phyloP scores from a whole-genome alignment of 1,140 invertebrate species.

The Philotrypesis tridentata region DNA sequence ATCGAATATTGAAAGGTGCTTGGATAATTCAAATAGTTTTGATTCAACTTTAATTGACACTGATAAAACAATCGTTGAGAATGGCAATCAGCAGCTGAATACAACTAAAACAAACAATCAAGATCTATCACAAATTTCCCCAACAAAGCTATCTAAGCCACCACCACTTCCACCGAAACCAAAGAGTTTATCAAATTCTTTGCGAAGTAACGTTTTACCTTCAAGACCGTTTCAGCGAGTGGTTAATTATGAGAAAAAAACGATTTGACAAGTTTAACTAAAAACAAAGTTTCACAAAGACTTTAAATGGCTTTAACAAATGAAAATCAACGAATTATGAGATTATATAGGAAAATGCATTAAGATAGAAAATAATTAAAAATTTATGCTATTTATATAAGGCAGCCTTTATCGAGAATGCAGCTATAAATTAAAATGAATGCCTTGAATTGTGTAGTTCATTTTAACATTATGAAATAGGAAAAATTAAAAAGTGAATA shows the following conservation, averaged over 20 bases:
- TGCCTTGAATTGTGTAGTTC: conserved; percentile 28
- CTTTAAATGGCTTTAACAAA: conserved; percentile 30
- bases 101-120: conserved; percentile 19
- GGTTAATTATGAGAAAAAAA: conserved; percentile 47
- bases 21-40: conserved; percentile 52
- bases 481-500: conserved; percentile 12
- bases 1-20: conserved; percentile 51
- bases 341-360: conserved; percentile 41
- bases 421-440: conserved; percentile 30
- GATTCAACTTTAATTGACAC: conserved; percentile 64
- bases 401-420: conserved; percentile 20
- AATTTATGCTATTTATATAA: conserved; percentile 23
- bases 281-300: conserved; percentile 15
- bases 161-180: conserved; percentile 72
- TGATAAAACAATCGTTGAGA: conserved; percentile 68
- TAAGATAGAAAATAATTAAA: conserved; percentile 13
- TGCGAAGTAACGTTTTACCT: conserved; percentile 61
- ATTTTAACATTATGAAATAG: neutral
- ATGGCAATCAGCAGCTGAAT: conserved; percentile 50
- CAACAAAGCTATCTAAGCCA: conserved; percentile 66
- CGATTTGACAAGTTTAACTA: conserved; percentile 35
- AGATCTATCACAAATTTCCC: conserved; percentile 49
- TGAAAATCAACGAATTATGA: neutral
- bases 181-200: conserved; percentile 63
- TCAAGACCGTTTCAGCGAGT: conserved; percentile 64